These are phyloP conservation scores for Phrynosoma blainvillii DNA, from an alignment of 2,113 vertebrate species.

Conservation along the genomic window DNA sequence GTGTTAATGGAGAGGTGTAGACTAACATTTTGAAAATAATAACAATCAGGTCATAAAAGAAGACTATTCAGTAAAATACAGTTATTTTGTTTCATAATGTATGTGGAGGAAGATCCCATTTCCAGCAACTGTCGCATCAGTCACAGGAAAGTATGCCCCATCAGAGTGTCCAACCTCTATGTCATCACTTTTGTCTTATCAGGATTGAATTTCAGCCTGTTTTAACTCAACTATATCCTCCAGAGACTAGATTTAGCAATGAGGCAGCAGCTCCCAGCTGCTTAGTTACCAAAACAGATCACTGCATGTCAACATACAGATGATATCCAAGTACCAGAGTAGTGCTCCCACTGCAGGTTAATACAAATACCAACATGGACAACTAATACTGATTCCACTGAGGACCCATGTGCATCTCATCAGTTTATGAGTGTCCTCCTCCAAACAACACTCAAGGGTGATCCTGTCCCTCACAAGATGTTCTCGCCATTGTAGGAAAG, in stretches of 20 bases:
- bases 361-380: not conserved
- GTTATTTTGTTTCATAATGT: not conserved
- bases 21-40: not conserved
- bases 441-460: not conserved
- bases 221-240: not conserved
- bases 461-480: not conserved
- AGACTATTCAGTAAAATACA: not conserved
- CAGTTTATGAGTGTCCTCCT: not conserved
- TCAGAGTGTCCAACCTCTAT: not conserved
- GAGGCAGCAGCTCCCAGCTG: slow-evolving; percentile 5
- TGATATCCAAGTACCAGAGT: not conserved
- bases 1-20: not conserved
- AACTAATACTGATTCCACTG: not conserved
- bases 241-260: not conserved
- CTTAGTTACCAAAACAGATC: slow-evolving; percentile 18
- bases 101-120: not conserved
- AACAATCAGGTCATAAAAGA: not conserved
- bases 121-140: not conserved
- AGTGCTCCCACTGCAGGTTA: not conserved
- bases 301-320: not conserved
- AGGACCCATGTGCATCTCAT: not conserved
- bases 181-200: not conserved
- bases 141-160: not conserved
- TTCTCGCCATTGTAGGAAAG: not conserved
- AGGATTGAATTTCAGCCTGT: not conserved